Evolutionary conservation across 2,797 vertebrate species (phyloP).

Genomic region (Thamnophis elegans): DNA sequence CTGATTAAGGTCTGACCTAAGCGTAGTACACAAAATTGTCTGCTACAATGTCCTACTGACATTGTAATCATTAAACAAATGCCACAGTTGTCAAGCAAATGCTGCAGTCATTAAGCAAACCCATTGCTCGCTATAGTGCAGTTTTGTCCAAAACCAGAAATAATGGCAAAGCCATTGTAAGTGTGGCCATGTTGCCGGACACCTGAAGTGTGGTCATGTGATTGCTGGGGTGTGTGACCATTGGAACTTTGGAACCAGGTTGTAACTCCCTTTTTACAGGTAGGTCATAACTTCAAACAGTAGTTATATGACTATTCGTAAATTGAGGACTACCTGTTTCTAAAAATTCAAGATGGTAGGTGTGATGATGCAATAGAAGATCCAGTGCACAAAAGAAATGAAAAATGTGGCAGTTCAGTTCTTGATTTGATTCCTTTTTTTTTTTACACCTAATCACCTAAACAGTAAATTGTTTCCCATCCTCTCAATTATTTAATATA

Average conservation of each 20-base stretch:
- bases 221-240: neutral
- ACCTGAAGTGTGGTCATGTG: neutral
- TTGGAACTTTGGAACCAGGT: neutral
- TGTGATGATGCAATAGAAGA: neutral
- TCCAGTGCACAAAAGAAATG: neutral
- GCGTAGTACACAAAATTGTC: no score
- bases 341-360: neutral
- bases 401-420: neutral
- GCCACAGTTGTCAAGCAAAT: neutral
- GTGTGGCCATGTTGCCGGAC: neutral
- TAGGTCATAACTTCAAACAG: neutral
- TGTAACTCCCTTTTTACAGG: neutral
- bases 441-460: neutral
- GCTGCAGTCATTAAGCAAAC: neutral
- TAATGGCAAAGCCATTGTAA: neutral
- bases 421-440: neutral
- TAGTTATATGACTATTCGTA: neutral
- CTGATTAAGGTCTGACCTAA: no score
- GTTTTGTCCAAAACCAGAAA: neutral
- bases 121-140: neutral
- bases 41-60: no score
- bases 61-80: neutral
- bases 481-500: neutral
- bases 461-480: neutral
- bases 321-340: neutral